Percentiles rank a stretch among this genome's conserved stretches.
These are phyloP conservation scores for Falco concolor DNA, from an alignment of 2,797 vertebrate genomes.

Conservation along the genomic window DNA sequence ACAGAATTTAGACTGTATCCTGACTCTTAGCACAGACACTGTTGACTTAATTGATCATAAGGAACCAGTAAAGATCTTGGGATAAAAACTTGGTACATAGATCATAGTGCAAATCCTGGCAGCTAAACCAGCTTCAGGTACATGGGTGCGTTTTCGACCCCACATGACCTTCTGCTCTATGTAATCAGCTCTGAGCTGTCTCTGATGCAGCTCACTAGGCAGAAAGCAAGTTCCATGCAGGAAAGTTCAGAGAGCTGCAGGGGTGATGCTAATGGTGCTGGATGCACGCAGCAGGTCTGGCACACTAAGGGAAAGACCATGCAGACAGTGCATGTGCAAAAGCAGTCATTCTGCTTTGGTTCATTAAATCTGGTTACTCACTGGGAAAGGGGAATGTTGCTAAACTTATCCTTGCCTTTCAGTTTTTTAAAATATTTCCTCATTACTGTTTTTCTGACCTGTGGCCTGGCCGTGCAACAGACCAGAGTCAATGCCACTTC, in stretches of 20 bases:
- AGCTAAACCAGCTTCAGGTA: background rate
- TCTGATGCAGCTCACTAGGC: background rate
- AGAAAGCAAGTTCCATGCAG: background rate
- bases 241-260: background rate
- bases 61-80: background rate
- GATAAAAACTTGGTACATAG: background rate
- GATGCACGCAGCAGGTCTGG: background rate
- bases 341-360: background rate
- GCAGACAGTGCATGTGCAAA: background rate
- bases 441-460: background rate
- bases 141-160: background rate
- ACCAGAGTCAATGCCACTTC: background rate
- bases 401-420: background rate
- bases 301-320: background rate
- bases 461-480: accelerated
- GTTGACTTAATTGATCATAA: background rate
- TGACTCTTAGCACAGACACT: background rate
- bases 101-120: background rate
- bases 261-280: background rate
- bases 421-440: background rate
- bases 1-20: background rate
- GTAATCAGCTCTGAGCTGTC: background rate
- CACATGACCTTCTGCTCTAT: background rate
- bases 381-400: background rate
- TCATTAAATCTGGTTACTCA: background rate